Conservation (phyloP, 2,888 invertebrate species). For the Pyrochroa serraticornis region DNA sequence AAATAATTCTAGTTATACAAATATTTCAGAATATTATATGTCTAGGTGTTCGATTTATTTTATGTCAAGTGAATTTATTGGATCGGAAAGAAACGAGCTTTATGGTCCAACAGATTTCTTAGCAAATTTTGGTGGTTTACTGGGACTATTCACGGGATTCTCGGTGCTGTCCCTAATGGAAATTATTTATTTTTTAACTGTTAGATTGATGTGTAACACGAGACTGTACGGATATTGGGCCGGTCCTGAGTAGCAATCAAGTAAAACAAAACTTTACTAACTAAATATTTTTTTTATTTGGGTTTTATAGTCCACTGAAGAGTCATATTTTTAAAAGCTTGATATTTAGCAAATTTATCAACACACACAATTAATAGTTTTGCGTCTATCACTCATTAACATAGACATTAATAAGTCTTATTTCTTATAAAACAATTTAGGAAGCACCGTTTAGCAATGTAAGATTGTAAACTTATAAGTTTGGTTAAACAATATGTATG, state of each 20-base stretch:
- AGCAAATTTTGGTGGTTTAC: slow-evolving; percentile 71
- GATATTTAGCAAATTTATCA: too few species aligned
- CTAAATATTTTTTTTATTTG: too few species aligned
- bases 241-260: slow-evolving; percentile 33
- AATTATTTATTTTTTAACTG: slow-evolving; percentile 62
- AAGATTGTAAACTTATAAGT: too few species aligned
- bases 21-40: slow-evolving; percentile 48
- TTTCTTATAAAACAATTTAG: too few species aligned
- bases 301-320: too few species aligned
- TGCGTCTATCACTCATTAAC: too few species aligned
- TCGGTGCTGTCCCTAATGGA: slow-evolving; percentile 61
- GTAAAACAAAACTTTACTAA: too few species aligned
- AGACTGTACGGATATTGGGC: slow-evolving; percentile 49
- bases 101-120: slow-evolving; percentile 73
- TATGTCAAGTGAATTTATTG: slow-evolving; percentile 72
- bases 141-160: slow-evolving; percentile 61
- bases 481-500: too few species aligned
- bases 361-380: too few species aligned
- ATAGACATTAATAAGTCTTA: too few species aligned
- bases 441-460: too few species aligned
- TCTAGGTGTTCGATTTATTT: slow-evolving; percentile 70
- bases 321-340: too few species aligned
- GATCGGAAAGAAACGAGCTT: slow-evolving; percentile 69
- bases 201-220: slow-evolving; percentile 54
- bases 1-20: not conserved